Evolutionary conservation across 2,888 invertebrate species (phyloP).

Genomic region (Mellilla xanthometata): DNA sequence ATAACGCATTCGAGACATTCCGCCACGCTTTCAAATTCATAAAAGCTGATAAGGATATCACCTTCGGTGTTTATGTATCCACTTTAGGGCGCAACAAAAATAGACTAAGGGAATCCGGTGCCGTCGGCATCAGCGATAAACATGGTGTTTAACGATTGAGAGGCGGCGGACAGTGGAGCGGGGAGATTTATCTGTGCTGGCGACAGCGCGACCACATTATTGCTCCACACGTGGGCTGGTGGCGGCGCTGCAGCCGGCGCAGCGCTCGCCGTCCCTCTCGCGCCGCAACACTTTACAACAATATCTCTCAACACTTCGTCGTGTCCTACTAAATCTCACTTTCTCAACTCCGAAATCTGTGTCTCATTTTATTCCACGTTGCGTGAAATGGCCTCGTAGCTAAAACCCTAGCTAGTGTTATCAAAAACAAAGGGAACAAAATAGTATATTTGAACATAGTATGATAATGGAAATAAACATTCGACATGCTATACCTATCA

Average conservation of each 20-base stretch:
- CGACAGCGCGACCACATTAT: slow-evolving; percentile 57
- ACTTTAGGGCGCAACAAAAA: slow-evolving; percentile 10
- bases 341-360: slow-evolving; percentile 37
- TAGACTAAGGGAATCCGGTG: slow-evolving; percentile 26
- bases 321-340: slow-evolving; percentile 37
- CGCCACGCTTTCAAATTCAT: slow-evolving; percentile 3
- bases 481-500: too few species aligned
- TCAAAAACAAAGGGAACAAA: slow-evolving; percentile 13
- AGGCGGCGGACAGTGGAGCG: slow-evolving; percentile 41
- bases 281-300: slow-evolving; percentile 40
- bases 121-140: slow-evolving; percentile 36
- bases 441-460: slow-evolving; percentile 18
- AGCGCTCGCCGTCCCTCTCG: slow-evolving; percentile 47
- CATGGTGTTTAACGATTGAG: slow-evolving; percentile 47
- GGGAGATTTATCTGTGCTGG: slow-evolving; percentile 48
- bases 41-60: slow-evolving; percentile 10
- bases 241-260: slow-evolving; percentile 30
- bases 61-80: slow-evolving; percentile 7
- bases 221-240: slow-evolving; percentile 50
- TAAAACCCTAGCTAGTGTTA: slow-evolving; percentile 18
- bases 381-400: slow-evolving; percentile 34
- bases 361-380: slow-evolving; percentile 33
- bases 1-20: slow-evolving; percentile 39
- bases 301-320: slow-evolving; percentile 36
- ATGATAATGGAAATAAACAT: too few species aligned